Evolutionary conservation across 2,113 vertebrate species (phyloP), one percentile per base, ranked within the genome.

Genomic region (Ceyx margarethae): DNA sequence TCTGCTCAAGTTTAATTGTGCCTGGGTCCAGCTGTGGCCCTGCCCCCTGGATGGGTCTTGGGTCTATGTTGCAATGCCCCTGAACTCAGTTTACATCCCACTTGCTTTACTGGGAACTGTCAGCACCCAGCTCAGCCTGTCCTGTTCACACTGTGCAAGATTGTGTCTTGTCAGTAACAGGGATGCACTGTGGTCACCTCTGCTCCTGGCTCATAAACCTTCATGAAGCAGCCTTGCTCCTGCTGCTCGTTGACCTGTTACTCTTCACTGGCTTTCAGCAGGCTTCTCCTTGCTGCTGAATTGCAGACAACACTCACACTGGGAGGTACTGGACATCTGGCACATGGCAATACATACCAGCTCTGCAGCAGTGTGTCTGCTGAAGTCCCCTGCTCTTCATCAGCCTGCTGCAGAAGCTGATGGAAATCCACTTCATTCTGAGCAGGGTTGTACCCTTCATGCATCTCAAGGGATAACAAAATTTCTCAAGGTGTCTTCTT

Each of bases 221-320:
- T 7, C 6, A 2, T 0, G 17, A 29, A 58, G 46, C 61, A 67
- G 58, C 62, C 18, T 78, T 23, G 35, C 28, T 42, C 14, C 0
- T 21, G 40, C 61, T 35, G 26, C 54, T 33, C 16, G 43, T 15
- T 40, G 33, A 11, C 57, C 18, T 18, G 45, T 51, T 65, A 22
- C 20, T 31, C 33, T n/a, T 54, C 3, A 2, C 66, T 2, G 8
- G 22, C 53, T 57, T 33, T 28, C 43, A 12, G 50, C 1, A 5
- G 31, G 33, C 26, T 3, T 26, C 5, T 58, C 40, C 54, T 18
- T 46, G 65, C 56, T n/a, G 58, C 81, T 33, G 68, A 42, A 25
- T 23, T 0, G 0, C 37, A 35, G 21, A 5, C 0, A 0, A 7
- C 25, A 61, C 57, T 87, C 2, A 0, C 2, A 25, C 48, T 31